Evolutionary conservation across 1,140 invertebrate species (phyloP).

Genomic region (Eciton burchellii): DNA sequence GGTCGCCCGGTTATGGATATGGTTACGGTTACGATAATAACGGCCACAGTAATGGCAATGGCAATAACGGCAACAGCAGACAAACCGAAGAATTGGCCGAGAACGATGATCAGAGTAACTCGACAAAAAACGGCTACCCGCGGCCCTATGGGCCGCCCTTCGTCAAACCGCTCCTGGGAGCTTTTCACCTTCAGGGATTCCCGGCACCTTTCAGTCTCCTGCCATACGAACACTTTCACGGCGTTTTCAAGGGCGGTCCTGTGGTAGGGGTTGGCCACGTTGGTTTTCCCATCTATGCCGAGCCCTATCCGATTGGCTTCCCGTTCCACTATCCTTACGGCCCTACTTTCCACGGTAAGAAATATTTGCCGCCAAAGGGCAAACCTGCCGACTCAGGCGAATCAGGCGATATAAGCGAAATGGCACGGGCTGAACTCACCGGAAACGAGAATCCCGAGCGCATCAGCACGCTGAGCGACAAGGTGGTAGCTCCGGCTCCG

Average conservation of each 20-base stretch:
- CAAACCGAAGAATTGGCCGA: conserved; percentile 8
- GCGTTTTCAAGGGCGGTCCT: conserved; percentile 23
- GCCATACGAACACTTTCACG: conserved; percentile 47
- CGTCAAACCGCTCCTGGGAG: conserved; percentile 44
- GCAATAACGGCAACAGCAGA: neutral
- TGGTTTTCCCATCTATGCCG: conserved; percentile 48
- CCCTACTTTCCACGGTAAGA: conserved; percentile 23
- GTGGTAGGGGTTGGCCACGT: conserved; percentile 37
- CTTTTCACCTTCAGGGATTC: neutral
- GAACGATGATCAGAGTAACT: conserved; percentile 29
- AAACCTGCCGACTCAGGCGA: conserved; percentile 41
- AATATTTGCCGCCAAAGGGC: conserved; percentile 28
- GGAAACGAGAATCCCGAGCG: conserved; percentile 23
- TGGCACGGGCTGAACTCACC: neutral
- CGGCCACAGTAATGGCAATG: conserved; percentile 14
- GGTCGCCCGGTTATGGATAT: conserved; percentile 14
- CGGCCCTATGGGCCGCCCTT: conserved; percentile 36
- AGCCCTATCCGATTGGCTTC: conserved; percentile 45
- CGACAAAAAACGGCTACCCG: conserved; percentile 48
- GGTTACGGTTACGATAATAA: conserved; percentile 3
- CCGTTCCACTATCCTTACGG: conserved; percentile 39
- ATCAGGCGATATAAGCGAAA: conserved; percentile 3
- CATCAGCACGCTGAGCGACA: neutral
- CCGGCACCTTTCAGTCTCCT: conserved; percentile 6
- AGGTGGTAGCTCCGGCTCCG: conserved; percentile 13